Evolutionary conservation across 2,797 vertebrate genomes (phyloP).

Genomic region (Lagocephalus sceleratus): DNA sequence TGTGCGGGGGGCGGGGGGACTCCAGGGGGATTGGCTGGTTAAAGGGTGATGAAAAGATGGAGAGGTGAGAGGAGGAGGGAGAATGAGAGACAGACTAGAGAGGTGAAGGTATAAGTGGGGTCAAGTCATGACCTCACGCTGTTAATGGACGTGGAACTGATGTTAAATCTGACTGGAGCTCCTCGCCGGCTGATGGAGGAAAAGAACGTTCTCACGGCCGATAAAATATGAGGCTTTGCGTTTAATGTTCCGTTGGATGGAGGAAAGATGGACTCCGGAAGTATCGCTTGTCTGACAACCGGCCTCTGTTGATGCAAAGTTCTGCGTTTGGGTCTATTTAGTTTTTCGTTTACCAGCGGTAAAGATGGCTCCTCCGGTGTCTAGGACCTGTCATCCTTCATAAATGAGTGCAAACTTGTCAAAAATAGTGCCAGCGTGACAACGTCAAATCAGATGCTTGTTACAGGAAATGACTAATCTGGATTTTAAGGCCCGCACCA

Average conservation of each 20-base stretch:
- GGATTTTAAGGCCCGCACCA: too few relatives aligned
- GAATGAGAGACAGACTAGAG: slow-evolving; percentile 38
- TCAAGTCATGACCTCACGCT: slow-evolving; percentile 65
- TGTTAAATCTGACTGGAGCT: slow-evolving; percentile 47
- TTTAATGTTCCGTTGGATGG: slow-evolving; percentile 34
- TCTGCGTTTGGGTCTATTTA: too few relatives aligned
- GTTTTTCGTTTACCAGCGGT: too few relatives aligned
- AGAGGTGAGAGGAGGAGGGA: slow-evolving; percentile 13
- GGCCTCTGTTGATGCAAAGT: too few relatives aligned
- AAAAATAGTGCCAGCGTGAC: background rate
- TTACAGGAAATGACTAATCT: too few relatives aligned
- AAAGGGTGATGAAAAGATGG: slow-evolving; percentile 51
- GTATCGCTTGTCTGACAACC: slow-evolving; percentile 2
- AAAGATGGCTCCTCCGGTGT: too few relatives aligned
- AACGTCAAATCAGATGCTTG: background rate
- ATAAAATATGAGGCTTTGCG: slow-evolving; percentile 38
- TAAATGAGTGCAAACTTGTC: slow-evolving; percentile 1
- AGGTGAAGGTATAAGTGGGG: slow-evolving; percentile 69
- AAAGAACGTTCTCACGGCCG: slow-evolving; percentile 34
- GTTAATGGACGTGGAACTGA: slow-evolving; percentile 69
- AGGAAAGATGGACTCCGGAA: slow-evolving; percentile 14
- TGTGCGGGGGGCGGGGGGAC: slow-evolving; percentile 11
- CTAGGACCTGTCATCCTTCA: slow-evolving; percentile 10
- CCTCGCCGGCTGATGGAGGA: slow-evolving; percentile 7
- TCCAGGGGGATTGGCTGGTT: slow-evolving; percentile 55